Evolutionary conservation across 2,113 vertebrate genomes (phyloP).

Genomic region (Ariopsis seemanni): DNA sequence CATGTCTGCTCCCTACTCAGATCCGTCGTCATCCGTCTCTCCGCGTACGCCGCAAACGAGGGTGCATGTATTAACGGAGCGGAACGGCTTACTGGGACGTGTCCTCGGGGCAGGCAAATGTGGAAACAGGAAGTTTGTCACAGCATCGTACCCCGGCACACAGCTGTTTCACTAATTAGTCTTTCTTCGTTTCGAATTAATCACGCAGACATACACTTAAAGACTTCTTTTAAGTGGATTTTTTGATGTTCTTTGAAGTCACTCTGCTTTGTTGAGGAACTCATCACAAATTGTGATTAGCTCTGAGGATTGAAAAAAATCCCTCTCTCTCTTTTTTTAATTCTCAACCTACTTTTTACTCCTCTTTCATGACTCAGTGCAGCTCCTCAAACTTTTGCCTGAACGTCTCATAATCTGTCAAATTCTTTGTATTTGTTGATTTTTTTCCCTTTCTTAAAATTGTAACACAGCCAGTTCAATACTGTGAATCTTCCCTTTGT

Average conservation of each 20-base stretch:
- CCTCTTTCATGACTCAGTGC: constrained; percentile 24
- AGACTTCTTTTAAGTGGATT: constrained; percentile 23
- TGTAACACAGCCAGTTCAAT: neutral
- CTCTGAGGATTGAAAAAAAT: constrained; percentile 26
- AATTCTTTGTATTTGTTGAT: constrained; percentile 6
- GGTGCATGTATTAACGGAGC: neutral
- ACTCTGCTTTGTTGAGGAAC: constrained; percentile 22
- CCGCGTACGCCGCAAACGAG: neutral
- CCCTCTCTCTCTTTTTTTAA: constrained; percentile 8
- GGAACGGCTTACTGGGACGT: neutral
- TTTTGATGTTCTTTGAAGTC: constrained; percentile 46
- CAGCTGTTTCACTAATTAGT: constrained; percentile 34
- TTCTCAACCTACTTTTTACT: constrained; percentile 39
- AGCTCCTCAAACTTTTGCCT: neutral
- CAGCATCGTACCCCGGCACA: neutral
- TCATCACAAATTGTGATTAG: neutral
- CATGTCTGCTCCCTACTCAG: neutral
- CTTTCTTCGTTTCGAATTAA: constrained; percentile 6
- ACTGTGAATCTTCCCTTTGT: neutral
- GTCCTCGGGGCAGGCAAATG: constrained; percentile 11
- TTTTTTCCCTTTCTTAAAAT: neutral
- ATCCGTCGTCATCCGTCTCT: neutral
- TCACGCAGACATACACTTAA: neutral
- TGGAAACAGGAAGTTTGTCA: constrained; percentile 39
- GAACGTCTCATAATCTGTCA: neutral